phyloP scores from a whole-genome alignment of 2,797 vertebrate species.

The Dermochelys coriacea region DNA sequence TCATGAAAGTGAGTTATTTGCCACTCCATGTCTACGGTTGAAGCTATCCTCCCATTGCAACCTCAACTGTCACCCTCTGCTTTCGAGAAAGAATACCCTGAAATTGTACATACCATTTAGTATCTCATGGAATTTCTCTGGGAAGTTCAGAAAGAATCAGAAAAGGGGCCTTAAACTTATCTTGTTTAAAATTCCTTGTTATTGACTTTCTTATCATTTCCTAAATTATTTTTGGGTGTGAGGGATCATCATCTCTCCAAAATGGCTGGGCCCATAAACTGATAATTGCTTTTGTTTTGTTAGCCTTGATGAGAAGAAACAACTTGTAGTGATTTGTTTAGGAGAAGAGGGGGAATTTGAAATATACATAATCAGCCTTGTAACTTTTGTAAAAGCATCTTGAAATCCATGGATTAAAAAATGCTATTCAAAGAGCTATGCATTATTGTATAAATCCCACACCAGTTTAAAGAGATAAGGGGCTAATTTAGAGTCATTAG shows the following conservation, averaged over 20 bases:
- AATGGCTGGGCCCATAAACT: neutral
- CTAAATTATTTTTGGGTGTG: neutral
- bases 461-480: neutral
- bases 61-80: neutral
- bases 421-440: neutral
- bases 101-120: neutral
- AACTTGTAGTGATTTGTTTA: neutral
- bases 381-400: neutral
- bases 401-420: neutral
- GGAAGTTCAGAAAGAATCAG: neutral
- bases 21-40: conserved; percentile 6
- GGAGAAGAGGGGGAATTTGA: neutral
- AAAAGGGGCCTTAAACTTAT: neutral
- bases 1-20: neutral
- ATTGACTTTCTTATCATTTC: neutral
- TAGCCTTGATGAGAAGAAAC: neutral
- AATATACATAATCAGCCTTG: conserved; percentile 16
- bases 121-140: neutral
- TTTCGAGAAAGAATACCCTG: neutral
- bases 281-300: neutral
- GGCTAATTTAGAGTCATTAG: neutral
- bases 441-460: neutral
- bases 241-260: neutral
- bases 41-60: neutral
- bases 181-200: neutral